Percentiles rank a stretch among this genome's conserved stretches.
Conservation (phyloP, 2,888 invertebrate genomes). For the Caenorhabditis sp. region DNA sequence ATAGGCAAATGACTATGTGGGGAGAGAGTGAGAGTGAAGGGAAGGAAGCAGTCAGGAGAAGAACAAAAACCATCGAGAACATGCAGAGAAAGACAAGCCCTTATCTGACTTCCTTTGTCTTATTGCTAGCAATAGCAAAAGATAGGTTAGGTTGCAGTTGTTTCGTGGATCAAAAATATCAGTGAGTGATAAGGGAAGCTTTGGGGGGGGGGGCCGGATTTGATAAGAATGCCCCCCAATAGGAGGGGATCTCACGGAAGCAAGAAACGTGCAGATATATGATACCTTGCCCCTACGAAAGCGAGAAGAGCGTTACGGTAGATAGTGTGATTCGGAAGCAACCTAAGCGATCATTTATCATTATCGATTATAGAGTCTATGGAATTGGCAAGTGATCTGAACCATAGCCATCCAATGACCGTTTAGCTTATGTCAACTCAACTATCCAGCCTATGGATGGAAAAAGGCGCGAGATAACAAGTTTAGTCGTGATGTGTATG, state of each 20-base stretch:
- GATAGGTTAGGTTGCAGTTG: too few species aligned
- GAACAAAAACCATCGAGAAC: constrained; percentile 2
- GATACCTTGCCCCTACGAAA: too few species aligned
- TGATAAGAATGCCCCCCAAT: too few species aligned
- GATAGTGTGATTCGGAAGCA: background rate
- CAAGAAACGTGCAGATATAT: too few species aligned
- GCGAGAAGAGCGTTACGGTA: background rate
- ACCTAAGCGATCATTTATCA: background rate
- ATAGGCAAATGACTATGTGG: background rate
- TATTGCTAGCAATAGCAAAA: too few species aligned
- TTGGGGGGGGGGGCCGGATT: too few species aligned
- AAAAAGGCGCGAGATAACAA: background rate
- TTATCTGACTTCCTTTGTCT: background rate
- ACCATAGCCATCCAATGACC: too few species aligned
- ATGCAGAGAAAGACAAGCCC: background rate
- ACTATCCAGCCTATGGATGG: too few species aligned
- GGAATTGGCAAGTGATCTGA: background rate
- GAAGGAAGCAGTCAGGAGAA: background rate
- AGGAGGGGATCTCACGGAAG: too few species aligned
- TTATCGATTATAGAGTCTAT: background rate
- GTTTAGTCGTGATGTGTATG: background rate
- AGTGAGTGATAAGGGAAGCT: background rate
- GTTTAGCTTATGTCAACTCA: too few species aligned
- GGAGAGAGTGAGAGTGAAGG: background rate
- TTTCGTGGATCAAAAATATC: background rate